phyloP scores from a whole-genome alignment of 1,140 invertebrate genomes.

The Dermatophagoides farinae region DNA sequence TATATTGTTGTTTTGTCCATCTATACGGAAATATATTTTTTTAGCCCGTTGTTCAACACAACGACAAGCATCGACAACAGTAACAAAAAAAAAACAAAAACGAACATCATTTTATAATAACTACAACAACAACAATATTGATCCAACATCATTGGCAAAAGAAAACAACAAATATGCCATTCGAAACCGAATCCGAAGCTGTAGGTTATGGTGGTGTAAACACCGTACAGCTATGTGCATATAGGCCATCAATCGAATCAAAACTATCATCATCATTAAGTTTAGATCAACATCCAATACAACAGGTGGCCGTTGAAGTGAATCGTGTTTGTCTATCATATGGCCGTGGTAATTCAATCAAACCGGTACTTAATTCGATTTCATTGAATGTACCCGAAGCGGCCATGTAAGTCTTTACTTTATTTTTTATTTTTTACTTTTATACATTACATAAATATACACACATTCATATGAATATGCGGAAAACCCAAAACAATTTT shows the following conservation, averaged over 20 bases:
- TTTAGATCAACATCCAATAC: not conserved
- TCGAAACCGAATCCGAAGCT: not conserved
- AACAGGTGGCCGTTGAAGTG: slow-evolving; percentile 16
- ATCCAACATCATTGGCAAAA: not conserved
- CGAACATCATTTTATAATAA: not conserved
- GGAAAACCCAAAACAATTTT: not conserved
- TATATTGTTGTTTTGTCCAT: no score
- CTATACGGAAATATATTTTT: no score
- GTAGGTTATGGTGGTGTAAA: not conserved
- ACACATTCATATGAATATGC: not conserved
- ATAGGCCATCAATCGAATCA: slow-evolving; percentile 6
- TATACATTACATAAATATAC: not conserved
- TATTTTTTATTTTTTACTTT: not conserved
- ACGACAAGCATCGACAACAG: no score
- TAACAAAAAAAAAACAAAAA: no score
- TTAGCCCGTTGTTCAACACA: no score
- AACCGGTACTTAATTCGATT: slow-evolving; percentile 15
- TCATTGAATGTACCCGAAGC: slow-evolving; percentile 19
- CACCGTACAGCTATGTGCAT: slow-evolving; percentile 12
- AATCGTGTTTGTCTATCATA: slow-evolving; percentile 14
- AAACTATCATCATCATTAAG: not conserved
- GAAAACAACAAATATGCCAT: not conserved
- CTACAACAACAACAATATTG: not conserved
- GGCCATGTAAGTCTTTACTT: slow-evolving; percentile 17
- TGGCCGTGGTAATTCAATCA: slow-evolving; percentile 16